These are phyloP conservation scores for Lepidurus apus DNA, from an alignment of 1,140 invertebrate genomes.

Conservation along the genomic window DNA sequence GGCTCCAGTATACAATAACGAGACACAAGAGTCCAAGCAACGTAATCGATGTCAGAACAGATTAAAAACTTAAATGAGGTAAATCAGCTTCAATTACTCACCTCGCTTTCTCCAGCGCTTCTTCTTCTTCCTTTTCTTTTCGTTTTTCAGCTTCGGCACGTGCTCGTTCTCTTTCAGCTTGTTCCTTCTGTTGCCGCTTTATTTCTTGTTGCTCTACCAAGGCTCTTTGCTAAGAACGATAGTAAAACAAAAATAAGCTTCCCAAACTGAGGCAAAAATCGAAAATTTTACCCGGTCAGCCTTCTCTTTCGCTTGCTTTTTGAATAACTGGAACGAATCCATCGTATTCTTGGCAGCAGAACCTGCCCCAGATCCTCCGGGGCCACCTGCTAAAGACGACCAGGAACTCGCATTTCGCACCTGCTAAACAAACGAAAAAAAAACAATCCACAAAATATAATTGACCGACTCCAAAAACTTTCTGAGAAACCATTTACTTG, in stretches of 20 bases:
- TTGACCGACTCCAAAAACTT: neutral
- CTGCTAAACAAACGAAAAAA: constrained; percentile 53
- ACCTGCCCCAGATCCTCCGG: constrained; percentile 30
- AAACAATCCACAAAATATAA: neutral
- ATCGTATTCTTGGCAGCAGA: constrained; percentile 41
- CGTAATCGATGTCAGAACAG: too few species aligned
- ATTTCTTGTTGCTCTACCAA: constrained; percentile 75
- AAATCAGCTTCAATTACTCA: constrained; percentile 39
- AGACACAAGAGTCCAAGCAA: too few species aligned
- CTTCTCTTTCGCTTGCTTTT: constrained; percentile 92
- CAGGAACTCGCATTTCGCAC: constrained; percentile 86
- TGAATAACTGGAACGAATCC: constrained; percentile 74
- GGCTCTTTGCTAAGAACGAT: constrained; percentile 59
- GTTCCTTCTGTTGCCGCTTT: constrained; percentile 69
- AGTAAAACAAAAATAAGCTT: constrained; percentile 34
- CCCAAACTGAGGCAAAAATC: neutral
- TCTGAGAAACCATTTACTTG: neutral
- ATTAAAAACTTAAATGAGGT: neutral
- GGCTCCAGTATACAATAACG: too few species aligned
- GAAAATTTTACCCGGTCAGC: constrained; percentile 61
- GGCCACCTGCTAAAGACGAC: constrained; percentile 78
- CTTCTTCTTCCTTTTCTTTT: constrained; percentile 72
- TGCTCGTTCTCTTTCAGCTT: constrained; percentile 70
- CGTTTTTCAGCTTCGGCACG: constrained; percentile 71
- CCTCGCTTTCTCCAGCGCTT: constrained; percentile 63